Evolutionary conservation across 2,113 vertebrate species (phyloP), one percentile per base, ranked within the genome.

Genomic region (Bos indicus): DNA sequence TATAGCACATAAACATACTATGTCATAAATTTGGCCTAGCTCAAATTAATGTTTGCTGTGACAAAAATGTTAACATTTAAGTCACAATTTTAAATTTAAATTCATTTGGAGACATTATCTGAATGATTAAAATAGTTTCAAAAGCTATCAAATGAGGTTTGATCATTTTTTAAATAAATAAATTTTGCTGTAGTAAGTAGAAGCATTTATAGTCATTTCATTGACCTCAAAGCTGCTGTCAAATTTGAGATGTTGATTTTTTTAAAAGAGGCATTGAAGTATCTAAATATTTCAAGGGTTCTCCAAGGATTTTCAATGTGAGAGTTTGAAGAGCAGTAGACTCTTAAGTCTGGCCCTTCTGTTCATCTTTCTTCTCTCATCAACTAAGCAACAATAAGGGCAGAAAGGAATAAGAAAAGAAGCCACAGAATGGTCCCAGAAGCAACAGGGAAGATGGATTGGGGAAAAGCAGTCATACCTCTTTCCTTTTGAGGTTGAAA

Each of bases 201-300:
- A 77, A 91, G 57, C 64, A 90, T 80, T 78, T 96, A 62, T 57
- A 90, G 80, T 96, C 54, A 86, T 94, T 91, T 78, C 84, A 81
- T 77, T 85, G 64, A 88, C 28, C 46, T 97, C 92, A 84, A 81
- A 74, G 17, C 28, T 82, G 28, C 64, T 85, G 64, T 98, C 74
- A 84, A 67, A 83, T 94, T 88, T 91, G 46, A 89, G 26, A 78
- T 82, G 52, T 59, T 86, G 74, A 71, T 94, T 62, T 94, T 91
- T 64, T 88, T 46, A 3, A 25, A 92, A 85, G 92, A 97, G 54
- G 7, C 54, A 36, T 60, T 89, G 82, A 81, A 14, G 21, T 91
- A 95, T 95, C 92, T 98, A 91, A 95, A 96, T 97, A 93, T 96
- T 96, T 97, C 60, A 94, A 97, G 64, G 28, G 17, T 36, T 88